Percentiles rank a stretch among this genome's conserved stretches.
Evolutionary conservation across 2,113 vertebrate genomes (phyloP).

Genomic region (Hippolais icterina): DNA sequence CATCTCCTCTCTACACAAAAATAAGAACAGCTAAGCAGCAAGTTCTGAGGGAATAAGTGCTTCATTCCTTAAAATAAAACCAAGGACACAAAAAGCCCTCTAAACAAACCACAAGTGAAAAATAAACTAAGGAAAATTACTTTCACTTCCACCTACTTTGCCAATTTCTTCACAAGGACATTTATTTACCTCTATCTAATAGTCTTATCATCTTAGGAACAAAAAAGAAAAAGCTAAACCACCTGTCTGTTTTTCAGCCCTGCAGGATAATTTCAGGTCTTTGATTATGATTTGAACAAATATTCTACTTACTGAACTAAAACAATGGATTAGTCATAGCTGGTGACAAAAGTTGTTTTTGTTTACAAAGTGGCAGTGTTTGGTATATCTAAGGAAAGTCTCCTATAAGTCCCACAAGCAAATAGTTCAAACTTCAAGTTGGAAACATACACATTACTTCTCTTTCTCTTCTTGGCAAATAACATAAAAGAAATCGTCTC

Average conservation of each 20-base stretch:
- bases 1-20: neutral
- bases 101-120: constrained; percentile 17
- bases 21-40: neutral
- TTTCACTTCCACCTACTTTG: neutral
- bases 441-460: constrained; percentile 36
- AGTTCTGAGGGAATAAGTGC: neutral
- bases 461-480: neutral
- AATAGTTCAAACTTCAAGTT: constrained; percentile 28
- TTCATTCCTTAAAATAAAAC: constrained; percentile 42
- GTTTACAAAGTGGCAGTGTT: constrained; percentile 51
- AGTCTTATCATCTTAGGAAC: neutral
- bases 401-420: constrained; percentile 39
- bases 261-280: constrained; percentile 46
- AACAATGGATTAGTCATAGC: constrained; percentile 68
- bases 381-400: constrained; percentile 42
- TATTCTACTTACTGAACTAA: constrained; percentile 66
- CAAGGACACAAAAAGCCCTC: neutral
- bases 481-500: neutral
- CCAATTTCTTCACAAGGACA: neutral
- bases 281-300: constrained; percentile 62
- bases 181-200: neutral
- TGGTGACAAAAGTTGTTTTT: constrained; percentile 59
- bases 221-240: neutral
- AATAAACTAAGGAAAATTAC: constrained; percentile 34
- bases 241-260: constrained; percentile 29